A percentile compares a stretch with the other conserved stretches of the same genome.
Evolutionary conservation across 1,140 invertebrate genomes (phyloP).

Genomic region (Solenopsis invicta): DNA sequence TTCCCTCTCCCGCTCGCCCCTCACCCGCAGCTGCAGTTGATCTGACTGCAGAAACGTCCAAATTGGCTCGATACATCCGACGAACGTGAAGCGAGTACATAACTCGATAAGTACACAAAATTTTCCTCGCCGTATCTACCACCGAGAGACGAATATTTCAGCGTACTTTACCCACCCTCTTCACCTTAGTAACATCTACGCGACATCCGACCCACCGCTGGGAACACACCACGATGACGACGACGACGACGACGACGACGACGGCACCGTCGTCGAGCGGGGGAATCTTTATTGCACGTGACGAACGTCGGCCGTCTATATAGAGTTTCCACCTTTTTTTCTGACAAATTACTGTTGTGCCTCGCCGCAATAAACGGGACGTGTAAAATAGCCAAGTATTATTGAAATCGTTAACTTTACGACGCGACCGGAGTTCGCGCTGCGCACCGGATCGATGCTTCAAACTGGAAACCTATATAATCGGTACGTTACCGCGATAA

Average conservation of each 20-base stretch:
- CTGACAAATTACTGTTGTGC: not conserved
- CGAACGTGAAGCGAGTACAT: slow-evolving; percentile 78
- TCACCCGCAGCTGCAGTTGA: slow-evolving; percentile 55
- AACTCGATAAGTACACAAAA: slow-evolving; percentile 78
- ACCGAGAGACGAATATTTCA: slow-evolving; percentile 51
- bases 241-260: not conserved
- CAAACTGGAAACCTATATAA: not conserved
- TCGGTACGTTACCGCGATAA: slow-evolving; percentile 2
- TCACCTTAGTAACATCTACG: slow-evolving; percentile 26
- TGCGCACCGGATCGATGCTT: not conserved
- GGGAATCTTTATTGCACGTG: slow-evolving; percentile 30
- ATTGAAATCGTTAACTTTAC: slow-evolving; percentile 44
- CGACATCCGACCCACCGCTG: slow-evolving; percentile 16
- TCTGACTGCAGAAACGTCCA: slow-evolving; percentile 73
- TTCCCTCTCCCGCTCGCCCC: not conserved
- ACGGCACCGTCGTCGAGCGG: not conserved
- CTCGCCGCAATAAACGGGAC: slow-evolving; percentile 19
- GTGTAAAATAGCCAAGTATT: slow-evolving; percentile 3
- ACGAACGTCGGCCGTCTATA: not conserved
- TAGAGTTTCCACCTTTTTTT: not conserved
- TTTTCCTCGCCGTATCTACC: slow-evolving; percentile 72
- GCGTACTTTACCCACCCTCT: not conserved
- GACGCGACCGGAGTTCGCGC: not conserved
- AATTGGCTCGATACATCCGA: slow-evolving; percentile 76
- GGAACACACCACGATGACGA: not conserved